phyloP scores from a whole-genome alignment of 2,888 invertebrate genomes.

The Cephus sareptanus region DNA sequence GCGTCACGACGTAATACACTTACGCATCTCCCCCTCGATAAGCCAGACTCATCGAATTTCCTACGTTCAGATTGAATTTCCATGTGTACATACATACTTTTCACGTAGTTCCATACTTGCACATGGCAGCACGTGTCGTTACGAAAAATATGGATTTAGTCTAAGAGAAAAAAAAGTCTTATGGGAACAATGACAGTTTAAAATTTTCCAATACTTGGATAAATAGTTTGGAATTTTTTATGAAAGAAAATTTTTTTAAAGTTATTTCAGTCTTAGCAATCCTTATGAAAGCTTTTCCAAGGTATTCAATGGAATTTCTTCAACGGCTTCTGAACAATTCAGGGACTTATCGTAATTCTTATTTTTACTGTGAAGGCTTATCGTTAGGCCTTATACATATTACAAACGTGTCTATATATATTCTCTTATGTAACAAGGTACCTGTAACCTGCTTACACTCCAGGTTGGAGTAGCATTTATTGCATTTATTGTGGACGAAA shows the following conservation, averaged over 20 bases:
- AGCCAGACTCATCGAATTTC: background rate
- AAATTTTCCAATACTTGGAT: background rate
- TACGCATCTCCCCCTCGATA: background rate
- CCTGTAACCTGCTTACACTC: no score
- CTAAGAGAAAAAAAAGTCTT: background rate
- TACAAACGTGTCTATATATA: no score
- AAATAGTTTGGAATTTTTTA: background rate
- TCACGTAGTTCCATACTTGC: background rate
- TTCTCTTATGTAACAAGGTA: no score
- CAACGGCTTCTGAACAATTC: no score
- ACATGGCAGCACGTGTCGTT: background rate
- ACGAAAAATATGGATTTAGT: background rate
- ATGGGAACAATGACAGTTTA: background rate
- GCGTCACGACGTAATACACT: background rate
- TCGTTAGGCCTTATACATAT: no score
- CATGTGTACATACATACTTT: background rate
- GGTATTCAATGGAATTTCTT: no score
- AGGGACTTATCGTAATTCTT: no score
- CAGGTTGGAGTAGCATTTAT: no score
- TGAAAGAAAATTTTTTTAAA: background rate
- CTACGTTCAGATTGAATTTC: background rate
- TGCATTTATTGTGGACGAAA: background rate
- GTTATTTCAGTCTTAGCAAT: background rate
- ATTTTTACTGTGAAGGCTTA: no score
- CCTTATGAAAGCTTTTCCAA: no score